These are phyloP conservation scores for Pseudopodoces humilis DNA, from an alignment of 2,113 vertebrate species.

Conservation along the genomic window DNA sequence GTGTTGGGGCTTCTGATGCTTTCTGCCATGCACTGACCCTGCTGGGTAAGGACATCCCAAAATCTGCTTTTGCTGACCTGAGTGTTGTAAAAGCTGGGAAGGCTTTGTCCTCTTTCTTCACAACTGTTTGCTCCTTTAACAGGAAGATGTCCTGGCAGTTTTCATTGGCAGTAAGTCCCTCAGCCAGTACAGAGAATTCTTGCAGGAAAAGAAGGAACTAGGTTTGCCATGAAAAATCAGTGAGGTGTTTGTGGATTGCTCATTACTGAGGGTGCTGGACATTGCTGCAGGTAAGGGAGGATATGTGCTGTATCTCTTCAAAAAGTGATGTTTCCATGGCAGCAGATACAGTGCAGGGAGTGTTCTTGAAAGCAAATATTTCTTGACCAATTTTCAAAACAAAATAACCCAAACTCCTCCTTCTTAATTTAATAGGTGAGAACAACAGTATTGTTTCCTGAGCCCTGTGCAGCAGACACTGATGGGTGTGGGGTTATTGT, in stretches of 20 bases:
- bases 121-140: not conserved
- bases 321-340: slow-evolving; percentile 29
- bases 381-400: not conserved
- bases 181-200: not conserved
- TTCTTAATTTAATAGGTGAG: not conserved
- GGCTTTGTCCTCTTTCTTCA: not conserved
- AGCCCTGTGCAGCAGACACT: not conserved
- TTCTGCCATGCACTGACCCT: not conserved
- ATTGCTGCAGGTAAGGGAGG: not conserved
- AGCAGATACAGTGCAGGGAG: slow-evolving; percentile 6
- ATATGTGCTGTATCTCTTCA: not conserved
- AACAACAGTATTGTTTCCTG: fast-evolving
- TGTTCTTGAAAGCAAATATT: not conserved
- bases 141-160: not conserved
- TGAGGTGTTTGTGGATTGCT: not conserved
- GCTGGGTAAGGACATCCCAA: not conserved
- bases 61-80: not conserved
- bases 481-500: not conserved
- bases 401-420: not conserved
- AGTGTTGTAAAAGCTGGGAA: not conserved
- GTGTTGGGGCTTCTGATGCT: not conserved
- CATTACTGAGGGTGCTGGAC: not conserved
- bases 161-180: not conserved
- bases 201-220: not conserved
- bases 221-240: not conserved